Base-by-base conservation (phyloP, 2,113 vertebrate species). In the Percina caprodes region DNA sequence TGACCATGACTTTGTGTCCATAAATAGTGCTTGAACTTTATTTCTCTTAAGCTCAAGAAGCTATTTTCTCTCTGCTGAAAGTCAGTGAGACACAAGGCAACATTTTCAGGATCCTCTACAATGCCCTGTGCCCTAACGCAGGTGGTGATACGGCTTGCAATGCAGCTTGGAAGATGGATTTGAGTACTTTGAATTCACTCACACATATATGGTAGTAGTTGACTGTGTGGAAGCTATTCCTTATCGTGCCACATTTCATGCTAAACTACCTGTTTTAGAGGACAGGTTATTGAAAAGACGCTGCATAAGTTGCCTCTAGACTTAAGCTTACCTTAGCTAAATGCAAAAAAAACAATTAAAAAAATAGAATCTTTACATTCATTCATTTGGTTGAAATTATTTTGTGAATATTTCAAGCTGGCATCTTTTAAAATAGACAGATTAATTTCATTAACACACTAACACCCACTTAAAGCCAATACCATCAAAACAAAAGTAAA, bases 1-100 rank as follows among this genome's bases (percentile, higher is more conserved):
- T 89, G 85, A 89, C 89, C 77, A 66, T 54, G 77, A 74, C 79
- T 88, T 58, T 60, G 35, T 65, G 69, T 75, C 83, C 84, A 85
- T 83, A 87, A 89, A 89, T 84, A 85, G 79, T 75, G 62, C 77
- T 89, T 88, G 86, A 91, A 88, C 90, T 85, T 80, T 73, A 72
- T 80, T 88, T 82, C 69, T 89, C 52, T 79, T 62, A 75, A 71
- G 74, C 82, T 85, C 72, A 63, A 68, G 65, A 74, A 71, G 76
- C 86, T 68, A 82, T 72, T 61, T 85, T 59, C 68, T 80, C 67
- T 77, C 45, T 21, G 8, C 23, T 54, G 69, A 83, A 83, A 79
- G 78, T 70, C 82, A 77, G 69, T 6, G 73, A 90, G 76, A 86
- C 26, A 75, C 59, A 55, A 30, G 68, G 67, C 72, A 88, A 69